Conservation (phyloP, 30 jellyfish, hydroid and myxozoan genomes). For the Cassiopea xamachana region DNA sequence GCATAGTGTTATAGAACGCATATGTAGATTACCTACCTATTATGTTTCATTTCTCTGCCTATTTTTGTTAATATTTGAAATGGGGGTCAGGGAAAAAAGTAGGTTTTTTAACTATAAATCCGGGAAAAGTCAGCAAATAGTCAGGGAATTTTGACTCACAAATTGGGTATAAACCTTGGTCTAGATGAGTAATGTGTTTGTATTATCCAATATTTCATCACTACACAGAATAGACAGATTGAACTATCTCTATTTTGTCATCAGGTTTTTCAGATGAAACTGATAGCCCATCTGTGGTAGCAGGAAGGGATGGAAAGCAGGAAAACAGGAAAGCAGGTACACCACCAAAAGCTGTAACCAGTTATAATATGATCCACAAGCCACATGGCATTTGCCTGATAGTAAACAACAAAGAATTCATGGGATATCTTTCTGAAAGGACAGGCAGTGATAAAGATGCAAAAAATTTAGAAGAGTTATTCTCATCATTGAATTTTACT, state of each 20-base stretch:
- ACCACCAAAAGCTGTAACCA: conserved; percentile 26
- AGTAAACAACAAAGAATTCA: conserved; percentile 70
- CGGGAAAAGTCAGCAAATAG: too few species aligned
- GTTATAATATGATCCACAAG: conserved; percentile 60
- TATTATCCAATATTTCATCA: too few species aligned
- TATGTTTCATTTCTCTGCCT: too few species aligned
- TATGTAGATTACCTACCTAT: too few species aligned
- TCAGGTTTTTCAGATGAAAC: conserved; percentile 37
- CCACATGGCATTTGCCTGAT: conserved; percentile 88
- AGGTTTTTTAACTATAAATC: too few species aligned
- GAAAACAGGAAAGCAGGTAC: conserved; percentile 3
- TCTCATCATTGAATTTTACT: conserved; percentile 61
- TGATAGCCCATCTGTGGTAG: conserved; percentile 22
- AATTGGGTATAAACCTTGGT: too few species aligned
- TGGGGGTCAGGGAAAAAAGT: too few species aligned
- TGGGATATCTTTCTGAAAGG: conserved; percentile 62
- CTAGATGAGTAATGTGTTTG: too few species aligned
- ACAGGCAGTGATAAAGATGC: conserved; percentile 82
- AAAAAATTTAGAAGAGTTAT: conserved; percentile 55
- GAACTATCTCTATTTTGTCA: not conserved
- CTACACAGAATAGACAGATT: too few species aligned
- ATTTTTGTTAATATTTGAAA: too few species aligned
- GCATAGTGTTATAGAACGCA: too few species aligned
- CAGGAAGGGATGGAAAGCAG: not conserved
- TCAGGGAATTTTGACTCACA: too few species aligned